These are phyloP conservation scores for Sinohyriopsis cumingii DNA, from an alignment of 2,888 invertebrate species.

Conservation along the genomic window DNA sequence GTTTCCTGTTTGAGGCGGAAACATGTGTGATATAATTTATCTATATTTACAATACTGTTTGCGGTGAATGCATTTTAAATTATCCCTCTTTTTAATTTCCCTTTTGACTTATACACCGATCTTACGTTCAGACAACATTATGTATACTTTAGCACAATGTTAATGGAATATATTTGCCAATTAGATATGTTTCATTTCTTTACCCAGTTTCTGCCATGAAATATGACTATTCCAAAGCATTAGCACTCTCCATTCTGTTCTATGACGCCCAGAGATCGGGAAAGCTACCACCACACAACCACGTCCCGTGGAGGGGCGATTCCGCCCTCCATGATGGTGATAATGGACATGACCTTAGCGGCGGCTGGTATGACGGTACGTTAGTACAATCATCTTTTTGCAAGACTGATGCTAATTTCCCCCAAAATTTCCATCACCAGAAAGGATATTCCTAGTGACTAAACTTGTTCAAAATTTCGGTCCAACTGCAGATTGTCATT, in stretches of 20 bases:
- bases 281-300: slow-evolving; percentile 55
- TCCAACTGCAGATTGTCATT: too few species aligned
- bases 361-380: slow-evolving; percentile 6
- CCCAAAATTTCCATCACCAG: too few species aligned
- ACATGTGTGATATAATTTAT: too few species aligned
- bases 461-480: too few species aligned
- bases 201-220: slow-evolving; percentile 8
- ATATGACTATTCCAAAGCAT: slow-evolving; percentile 47
- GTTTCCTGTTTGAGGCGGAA: too few species aligned
- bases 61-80: too few species aligned
- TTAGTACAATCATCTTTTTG: not conserved
- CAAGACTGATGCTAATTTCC: too few species aligned
- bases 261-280: slow-evolving; percentile 63
- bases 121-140: not conserved
- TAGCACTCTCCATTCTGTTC: slow-evolving; percentile 58
- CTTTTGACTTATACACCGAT: too few species aligned
- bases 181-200: not conserved
- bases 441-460: too few species aligned
- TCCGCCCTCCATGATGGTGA: slow-evolving; percentile 54
- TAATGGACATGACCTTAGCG: not conserved
- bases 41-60: too few species aligned
- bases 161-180: too few species aligned
- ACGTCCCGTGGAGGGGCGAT: slow-evolving; percentile 57
- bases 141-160: too few species aligned
- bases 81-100: not conserved